Evolutionary conservation across 2,888 invertebrate genomes (phyloP).

Genomic region (Ormyrus labotus): DNA sequence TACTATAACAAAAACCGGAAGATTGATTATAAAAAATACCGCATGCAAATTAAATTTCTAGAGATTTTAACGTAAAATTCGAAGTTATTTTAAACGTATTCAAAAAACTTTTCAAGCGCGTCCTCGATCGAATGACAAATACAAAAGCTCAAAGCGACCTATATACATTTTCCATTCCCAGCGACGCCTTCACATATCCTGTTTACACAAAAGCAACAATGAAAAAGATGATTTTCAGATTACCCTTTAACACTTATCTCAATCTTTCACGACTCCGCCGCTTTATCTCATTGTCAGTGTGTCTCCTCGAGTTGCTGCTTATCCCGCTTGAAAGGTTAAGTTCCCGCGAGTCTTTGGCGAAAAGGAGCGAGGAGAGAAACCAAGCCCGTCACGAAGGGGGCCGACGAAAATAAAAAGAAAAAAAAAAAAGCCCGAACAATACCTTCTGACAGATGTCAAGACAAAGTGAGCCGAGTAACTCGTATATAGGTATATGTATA

Average conservation of each 20-base stretch:
- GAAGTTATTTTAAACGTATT: no score
- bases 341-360: slow-evolving; percentile 12
- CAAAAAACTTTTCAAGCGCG: no score
- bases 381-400: slow-evolving; percentile 12
- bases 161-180: no score
- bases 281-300: neutral
- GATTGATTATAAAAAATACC: neutral
- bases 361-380: slow-evolving; percentile 14
- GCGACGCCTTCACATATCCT: no score
- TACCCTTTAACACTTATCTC: slow-evolving; percentile 1
- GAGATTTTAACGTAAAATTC: no score
- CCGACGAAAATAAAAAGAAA: slow-evolving; percentile 41
- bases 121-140: no score
- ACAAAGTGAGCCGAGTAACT: slow-evolving; percentile 64
- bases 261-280: slow-evolving; percentile 19
- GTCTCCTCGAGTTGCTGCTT: neutral
- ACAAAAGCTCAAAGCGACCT: no score
- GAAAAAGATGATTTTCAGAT: slow-evolving; percentile 11
- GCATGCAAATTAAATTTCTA: no score
- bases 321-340: slow-evolving; percentile 42
- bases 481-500: slow-evolving; percentile 44
- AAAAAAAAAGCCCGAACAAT: slow-evolving; percentile 21
- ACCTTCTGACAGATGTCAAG: slow-evolving; percentile 63
- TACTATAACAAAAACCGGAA: neutral
- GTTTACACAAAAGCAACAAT: neutral